Evolutionary conservation across 2,797 vertebrate species (phyloP), one percentile per base, ranked within the genome.

Genomic region (Syndactyla subalaris): DNA sequence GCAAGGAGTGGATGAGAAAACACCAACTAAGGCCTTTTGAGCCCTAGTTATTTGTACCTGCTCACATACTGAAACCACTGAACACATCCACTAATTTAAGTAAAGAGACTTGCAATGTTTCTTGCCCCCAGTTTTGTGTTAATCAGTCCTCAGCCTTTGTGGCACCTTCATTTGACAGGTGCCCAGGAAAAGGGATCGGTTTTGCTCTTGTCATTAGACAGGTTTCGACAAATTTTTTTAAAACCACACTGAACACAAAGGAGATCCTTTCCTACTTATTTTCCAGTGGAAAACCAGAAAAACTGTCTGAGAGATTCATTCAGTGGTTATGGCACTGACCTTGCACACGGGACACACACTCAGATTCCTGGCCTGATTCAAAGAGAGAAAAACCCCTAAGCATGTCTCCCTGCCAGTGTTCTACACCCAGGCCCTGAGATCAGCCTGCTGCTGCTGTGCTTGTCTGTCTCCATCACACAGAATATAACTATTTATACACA

Each of bases 271-370:
- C 38, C 16, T 55, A 12, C 22, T 36, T 30, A 24, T 27, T 74
- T 66, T 67, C 49, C 27, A 45, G 36, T 12, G 11, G 11, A 30
- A 71, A 66, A 66, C 14, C 10, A 22, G 45, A 48, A 52, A 65
- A 57, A 4, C 24, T 16, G 24, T n/a, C 57, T 63, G 39, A 49
- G 34, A 6, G 20, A 29, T 3, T 62, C 14, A 21, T 7, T 70
- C 16, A 15, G 59, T 23, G 34, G 16, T 76, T 43, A 55, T 3
- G 27, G 36, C 20, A 54, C 48, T 67, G 59, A 51, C 30, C 9
- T 6, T n/a, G 65, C 58, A 30, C 30, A 58, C n/a, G 39, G 22
- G 23, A 36, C 0, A 1, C 29, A 21, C 0, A 1, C n/a, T 57
- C 41, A 48, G 51, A 36, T 21, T 85, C 19, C 27, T 54, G 46